phyloP scores from a whole-genome alignment of 2,888 invertebrate genomes.

The Apocheima hispidaria region DNA sequence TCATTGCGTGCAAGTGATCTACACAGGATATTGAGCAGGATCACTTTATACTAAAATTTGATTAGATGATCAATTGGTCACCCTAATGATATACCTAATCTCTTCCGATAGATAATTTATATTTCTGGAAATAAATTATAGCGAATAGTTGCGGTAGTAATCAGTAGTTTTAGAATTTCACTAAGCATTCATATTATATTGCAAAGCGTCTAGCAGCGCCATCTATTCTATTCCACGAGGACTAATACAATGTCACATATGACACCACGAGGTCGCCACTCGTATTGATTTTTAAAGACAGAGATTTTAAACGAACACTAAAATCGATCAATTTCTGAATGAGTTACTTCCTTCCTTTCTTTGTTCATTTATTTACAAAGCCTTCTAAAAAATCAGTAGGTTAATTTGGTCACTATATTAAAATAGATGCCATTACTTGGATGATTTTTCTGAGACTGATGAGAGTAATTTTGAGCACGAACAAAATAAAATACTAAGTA shows the following conservation, averaged over 20 bases:
- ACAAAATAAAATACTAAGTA: background rate
- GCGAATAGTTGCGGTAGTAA: no score
- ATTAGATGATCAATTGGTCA: no score
- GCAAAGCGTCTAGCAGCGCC: conserved; percentile 58
- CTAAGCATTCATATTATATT: no score
- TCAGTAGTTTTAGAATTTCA: no score
- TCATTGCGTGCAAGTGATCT: no score
- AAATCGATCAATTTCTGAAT: background rate
- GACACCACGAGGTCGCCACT: conserved; percentile 79
- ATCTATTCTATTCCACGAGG: conserved; percentile 64
- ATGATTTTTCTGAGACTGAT: conserved; percentile 6
- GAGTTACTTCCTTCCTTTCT: background rate
- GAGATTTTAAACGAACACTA: background rate
- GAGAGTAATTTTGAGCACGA: conserved; percentile 23
- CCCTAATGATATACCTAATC: no score
- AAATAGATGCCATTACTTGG: conserved; percentile 11
- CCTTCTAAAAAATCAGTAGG: no score
- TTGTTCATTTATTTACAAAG: no score
- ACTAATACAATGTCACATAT: conserved; percentile 74
- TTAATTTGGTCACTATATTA: background rate
- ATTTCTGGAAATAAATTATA: no score
- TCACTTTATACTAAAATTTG: no score
- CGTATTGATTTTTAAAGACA: conserved; percentile 36
- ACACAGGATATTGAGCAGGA: no score
- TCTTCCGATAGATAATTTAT: no score